Percentiles rank a stretch among this genome's conserved stretches.
Evolutionary conservation across 2,113 vertebrate genomes (phyloP).

Genomic region (Panthera uncia): DNA sequence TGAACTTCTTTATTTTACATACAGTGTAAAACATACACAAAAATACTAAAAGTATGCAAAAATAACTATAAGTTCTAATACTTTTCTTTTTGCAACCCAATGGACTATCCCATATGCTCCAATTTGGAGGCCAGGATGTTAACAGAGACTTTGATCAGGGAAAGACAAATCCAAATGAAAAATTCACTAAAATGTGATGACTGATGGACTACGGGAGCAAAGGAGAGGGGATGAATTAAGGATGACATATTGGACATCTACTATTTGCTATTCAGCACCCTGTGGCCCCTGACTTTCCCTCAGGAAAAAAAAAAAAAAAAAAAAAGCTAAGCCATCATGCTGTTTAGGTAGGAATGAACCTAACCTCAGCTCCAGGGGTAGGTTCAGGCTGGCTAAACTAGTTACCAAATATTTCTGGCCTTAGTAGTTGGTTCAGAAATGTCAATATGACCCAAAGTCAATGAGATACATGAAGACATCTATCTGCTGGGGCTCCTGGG

Average conservation of each 20-base stretch:
- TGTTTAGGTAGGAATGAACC: neutral
- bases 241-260: neutral
- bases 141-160: neutral
- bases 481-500: neutral
- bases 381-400: neutral
- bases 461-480: neutral
- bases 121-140: neutral
- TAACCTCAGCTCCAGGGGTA: neutral
- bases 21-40: neutral
- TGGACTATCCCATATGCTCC: neutral
- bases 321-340: neutral
- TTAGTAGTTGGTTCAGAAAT: neutral
- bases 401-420: neutral
- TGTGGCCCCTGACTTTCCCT: neutral
- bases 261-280: neutral
- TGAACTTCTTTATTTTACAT: neutral
- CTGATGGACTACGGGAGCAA: neutral
- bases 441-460: neutral
- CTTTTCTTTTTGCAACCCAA: constrained; percentile 21
- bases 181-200: neutral
- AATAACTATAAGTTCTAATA: constrained; percentile 38
- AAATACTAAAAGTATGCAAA: neutral
- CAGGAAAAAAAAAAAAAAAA: neutral
- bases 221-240: neutral
- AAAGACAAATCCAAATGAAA: constrained; percentile 29